Percentiles rank a stretch among this genome's conserved stretches.
Evolutionary conservation across 2,797 vertebrate species (phyloP).

Genomic region (Enteromius afrohamiltoni): DNA sequence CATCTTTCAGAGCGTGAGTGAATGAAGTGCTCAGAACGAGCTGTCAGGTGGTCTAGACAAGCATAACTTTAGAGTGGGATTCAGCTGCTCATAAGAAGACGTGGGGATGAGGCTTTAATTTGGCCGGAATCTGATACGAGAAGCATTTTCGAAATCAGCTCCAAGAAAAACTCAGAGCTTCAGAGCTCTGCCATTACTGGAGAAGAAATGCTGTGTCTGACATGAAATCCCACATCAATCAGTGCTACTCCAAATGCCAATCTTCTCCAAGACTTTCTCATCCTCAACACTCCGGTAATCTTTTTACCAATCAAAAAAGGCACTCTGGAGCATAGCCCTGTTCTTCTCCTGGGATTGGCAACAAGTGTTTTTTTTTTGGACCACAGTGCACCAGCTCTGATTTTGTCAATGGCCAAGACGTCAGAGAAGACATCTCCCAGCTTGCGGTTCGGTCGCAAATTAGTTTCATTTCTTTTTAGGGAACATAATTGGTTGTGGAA

Average conservation of each 20-base stretch:
- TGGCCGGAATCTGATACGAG: constrained; percentile 6
- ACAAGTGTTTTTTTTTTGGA: not conserved
- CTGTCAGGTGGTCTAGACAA: constrained; percentile 1
- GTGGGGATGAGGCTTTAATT: constrained; percentile 30
- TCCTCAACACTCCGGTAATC: constrained; percentile 49
- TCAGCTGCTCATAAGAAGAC: constrained; percentile 17
- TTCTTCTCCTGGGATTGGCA: constrained; percentile 37
- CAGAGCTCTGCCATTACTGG: constrained; percentile 10
- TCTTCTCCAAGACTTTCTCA: constrained; percentile 46
- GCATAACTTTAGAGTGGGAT: constrained; percentile 11
- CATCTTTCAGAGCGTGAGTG: not conserved
- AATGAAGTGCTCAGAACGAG: not conserved
- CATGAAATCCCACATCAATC: constrained; percentile 54
- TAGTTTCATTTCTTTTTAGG: constrained; percentile 28
- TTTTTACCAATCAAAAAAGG: constrained; percentile 51
- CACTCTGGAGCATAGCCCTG: constrained; percentile 28
- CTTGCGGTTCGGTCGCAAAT: constrained; percentile 23
- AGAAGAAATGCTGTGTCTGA: constrained; percentile 33
- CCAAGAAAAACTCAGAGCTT: constrained; percentile 29
- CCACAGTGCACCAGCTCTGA: not conserved
- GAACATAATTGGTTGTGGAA: constrained; percentile 38
- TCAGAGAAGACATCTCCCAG: not conserved
- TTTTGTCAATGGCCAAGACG: constrained; percentile 2
- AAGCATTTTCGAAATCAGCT: constrained; percentile 25
- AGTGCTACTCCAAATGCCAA: constrained; percentile 41